Base-by-base conservation (phyloP, 35 echinoderm and acorn worm species). In the Patiria miniata region DNA sequence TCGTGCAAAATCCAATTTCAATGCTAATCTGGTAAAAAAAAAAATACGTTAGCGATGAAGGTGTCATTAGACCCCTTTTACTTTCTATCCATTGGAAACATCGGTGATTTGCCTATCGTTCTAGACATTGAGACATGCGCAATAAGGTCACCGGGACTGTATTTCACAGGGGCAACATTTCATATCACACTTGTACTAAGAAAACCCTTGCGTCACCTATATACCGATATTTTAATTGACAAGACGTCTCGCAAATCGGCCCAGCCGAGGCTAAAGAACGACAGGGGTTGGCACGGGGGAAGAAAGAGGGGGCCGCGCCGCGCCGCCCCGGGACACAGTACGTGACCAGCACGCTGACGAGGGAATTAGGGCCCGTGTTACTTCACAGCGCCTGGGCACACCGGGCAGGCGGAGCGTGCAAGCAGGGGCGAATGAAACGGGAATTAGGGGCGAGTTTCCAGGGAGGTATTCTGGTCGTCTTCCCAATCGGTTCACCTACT, bases 301-400 rank as follows among this genome's bases (percentile, higher is more conserved):
- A 73, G 34, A 73, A 73, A 23, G 29, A 34, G 65, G 65, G 65
- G n/a, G n/a, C n/a, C n/a, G n/a, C n/a, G 65, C 65, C 16, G 65
- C 34, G 34, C 21, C 65, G 65, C 65, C 65, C 14, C 26, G 34
- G 65, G 65, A 30, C 65, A 73, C 65, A 23, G 65, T 73, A 73
- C 65, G 65, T 73, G 65, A 73, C 65, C 34, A 26, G 65, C 65
- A 73, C 65, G 26, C 65, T 23, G 65, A 73, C 65, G 23, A 73
- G 26, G 10, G 65, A 36, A 73, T 73, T 73, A 73, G 65, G 15
- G 17, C 29, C 65, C 65, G 29, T 23, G 65, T 73, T 73, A 73
- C 65, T 32, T 34, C 14, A 10, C 8, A 34, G 19, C 26, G 9
- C 7, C 19, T 14, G 29, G 29, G 65, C 34, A 73, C 65, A 26